Conservation (phyloP, 2,113 vertebrate species). For the Panthera tigris region DNA sequence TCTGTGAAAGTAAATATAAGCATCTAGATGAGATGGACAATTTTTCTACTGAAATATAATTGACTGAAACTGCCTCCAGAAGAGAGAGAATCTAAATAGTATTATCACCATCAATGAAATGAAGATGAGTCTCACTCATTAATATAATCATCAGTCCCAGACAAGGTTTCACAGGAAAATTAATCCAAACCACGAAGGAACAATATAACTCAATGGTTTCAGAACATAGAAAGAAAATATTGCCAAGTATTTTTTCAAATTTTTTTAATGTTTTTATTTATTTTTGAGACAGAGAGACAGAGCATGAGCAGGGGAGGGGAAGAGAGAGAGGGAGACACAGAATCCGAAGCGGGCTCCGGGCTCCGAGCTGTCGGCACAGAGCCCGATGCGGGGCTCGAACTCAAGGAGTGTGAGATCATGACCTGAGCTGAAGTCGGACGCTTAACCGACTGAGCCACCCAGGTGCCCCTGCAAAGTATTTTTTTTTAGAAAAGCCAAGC, state of each 20-base stretch:
- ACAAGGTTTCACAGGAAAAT: not conserved
- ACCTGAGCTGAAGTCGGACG: too few relatives aligned
- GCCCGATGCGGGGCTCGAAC: too few relatives aligned
- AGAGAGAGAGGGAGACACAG: too few relatives aligned
- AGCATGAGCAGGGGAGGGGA: too few relatives aligned
- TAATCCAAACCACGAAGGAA: not conserved
- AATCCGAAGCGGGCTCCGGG: too few relatives aligned
- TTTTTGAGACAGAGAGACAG: not conserved
- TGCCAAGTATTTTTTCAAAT: not conserved
- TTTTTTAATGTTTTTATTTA: too few relatives aligned
- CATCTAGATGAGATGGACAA: not conserved
- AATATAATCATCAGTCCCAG: not conserved
- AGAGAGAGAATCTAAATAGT: constrained; percentile 26
- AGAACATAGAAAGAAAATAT: not conserved
- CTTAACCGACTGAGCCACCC: too few relatives aligned
- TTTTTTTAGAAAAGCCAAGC: not conserved
- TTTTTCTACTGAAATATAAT: not conserved
- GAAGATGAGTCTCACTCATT: not conserved
- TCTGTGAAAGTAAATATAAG: constrained; percentile 22
- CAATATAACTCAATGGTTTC: not conserved
- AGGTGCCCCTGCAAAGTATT: not conserved
- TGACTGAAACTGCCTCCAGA: not conserved
- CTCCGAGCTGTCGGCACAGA: too few relatives aligned
- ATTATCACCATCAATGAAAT: not conserved
- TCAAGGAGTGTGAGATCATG: too few relatives aligned